Evolutionary conservation across 2,113 vertebrate genomes (phyloP).

Genomic region (Hirundichthys speculiger): DNA sequence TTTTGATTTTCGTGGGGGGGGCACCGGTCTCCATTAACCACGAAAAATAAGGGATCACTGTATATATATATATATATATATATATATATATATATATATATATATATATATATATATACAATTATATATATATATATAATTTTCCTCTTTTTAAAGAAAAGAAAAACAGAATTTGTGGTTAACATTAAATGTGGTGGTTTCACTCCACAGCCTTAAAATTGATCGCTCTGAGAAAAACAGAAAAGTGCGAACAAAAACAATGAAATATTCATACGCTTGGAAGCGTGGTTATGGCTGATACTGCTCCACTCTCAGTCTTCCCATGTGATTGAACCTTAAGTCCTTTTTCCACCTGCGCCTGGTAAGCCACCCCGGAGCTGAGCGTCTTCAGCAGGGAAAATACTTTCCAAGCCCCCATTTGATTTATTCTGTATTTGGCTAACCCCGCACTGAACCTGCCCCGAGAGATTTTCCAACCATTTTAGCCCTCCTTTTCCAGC

Average conservation of each 20-base stretch:
- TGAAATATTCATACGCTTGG: slow-evolving; percentile 48
- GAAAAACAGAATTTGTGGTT: slow-evolving; percentile 10
- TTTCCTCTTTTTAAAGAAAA: too few species aligned
- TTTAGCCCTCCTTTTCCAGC: slow-evolving; percentile 68
- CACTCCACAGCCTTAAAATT: slow-evolving; percentile 1
- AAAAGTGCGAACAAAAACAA: neutral
- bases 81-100: too few species aligned
- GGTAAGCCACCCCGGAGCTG: slow-evolving; percentile 81
- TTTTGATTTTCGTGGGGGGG: too few species aligned
- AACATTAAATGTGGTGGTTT: slow-evolving; percentile 3
- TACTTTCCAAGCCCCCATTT: slow-evolving; percentile 73
- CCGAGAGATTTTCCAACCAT: slow-evolving; percentile 83
- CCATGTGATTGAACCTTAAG: slow-evolving; percentile 30
- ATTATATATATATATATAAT: too few species aligned
- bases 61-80: too few species aligned
- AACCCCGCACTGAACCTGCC: slow-evolving; percentile 96
- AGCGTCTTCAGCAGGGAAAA: slow-evolving; percentile 54
- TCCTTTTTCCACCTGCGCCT: slow-evolving; percentile 83
- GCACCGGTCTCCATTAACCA: too few species aligned
- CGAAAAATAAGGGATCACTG: too few species aligned
- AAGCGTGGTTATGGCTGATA: slow-evolving; percentile 58
- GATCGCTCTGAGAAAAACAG: neutral
- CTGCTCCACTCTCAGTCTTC: slow-evolving; percentile 34
- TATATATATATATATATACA: too few species aligned
- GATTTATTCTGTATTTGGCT: slow-evolving; percentile 98